These are phyloP conservation scores for Ptychobarbus kaznakovi DNA, from an alignment of 2,797 vertebrate genomes.

Conservation along the genomic window DNA sequence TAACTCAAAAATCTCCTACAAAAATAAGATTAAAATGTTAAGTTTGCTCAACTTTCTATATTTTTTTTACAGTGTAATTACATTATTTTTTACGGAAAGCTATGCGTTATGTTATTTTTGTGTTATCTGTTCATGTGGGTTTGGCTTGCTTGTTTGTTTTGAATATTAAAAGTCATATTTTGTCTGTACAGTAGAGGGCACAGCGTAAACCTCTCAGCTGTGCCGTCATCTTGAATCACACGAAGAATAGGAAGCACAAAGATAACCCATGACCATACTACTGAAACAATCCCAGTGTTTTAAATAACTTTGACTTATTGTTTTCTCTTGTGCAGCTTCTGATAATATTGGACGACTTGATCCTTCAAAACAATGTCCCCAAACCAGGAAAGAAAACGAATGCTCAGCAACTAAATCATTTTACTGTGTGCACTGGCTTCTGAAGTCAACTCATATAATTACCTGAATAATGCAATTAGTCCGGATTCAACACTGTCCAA, in stretches of 20 bases:
- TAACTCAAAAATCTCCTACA: too few species aligned
- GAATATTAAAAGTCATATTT: too few species aligned
- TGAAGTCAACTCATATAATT: background rate
- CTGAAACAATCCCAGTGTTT: background rate
- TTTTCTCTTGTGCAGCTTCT: slow-evolving; percentile 39
- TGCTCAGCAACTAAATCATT: background rate
- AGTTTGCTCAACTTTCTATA: too few species aligned
- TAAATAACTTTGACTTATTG: background rate
- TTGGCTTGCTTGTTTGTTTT: too few species aligned
- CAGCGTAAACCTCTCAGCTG: background rate
- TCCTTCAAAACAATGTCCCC: slow-evolving; percentile 4
- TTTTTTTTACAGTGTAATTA: too few species aligned
- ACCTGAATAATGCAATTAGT: background rate
- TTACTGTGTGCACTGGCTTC: background rate
- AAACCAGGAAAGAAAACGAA: background rate
- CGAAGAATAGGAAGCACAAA: background rate
- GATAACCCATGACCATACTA: background rate
- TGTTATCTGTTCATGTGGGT: too few species aligned
- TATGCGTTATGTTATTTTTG: too few species aligned
- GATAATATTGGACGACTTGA: slow-evolving; percentile 32
- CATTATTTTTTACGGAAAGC: too few species aligned
- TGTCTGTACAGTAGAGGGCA: background rate
- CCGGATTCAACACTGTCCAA: background rate
- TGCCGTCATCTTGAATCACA: background rate
- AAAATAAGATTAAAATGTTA: too few species aligned